Conservation (phyloP, 1,140 invertebrate species). For the Globodera ellingtonae region DNA sequence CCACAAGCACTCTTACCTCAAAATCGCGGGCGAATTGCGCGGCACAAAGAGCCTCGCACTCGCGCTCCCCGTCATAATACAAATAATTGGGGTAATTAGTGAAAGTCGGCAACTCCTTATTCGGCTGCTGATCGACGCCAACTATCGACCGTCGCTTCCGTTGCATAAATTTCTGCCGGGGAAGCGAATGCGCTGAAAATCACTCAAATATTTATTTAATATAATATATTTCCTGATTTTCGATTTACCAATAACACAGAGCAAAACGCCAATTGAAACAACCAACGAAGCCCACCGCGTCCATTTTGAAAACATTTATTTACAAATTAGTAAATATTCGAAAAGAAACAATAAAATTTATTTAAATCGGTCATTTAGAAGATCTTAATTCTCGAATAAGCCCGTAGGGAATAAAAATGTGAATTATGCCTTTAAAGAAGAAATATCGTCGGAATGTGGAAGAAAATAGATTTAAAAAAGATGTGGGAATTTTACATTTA, state of each 20-base stretch:
- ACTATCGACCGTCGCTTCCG: background rate
- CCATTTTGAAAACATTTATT: background rate
- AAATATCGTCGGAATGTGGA: background rate
- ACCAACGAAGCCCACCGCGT: background rate
- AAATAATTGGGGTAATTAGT: background rate
- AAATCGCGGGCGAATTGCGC: slow-evolving; percentile 29
- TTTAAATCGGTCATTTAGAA: too few species aligned
- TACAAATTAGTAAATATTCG: background rate
- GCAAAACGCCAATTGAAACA: background rate
- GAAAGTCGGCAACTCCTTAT: background rate
- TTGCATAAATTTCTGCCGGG: background rate
- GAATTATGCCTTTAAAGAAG: background rate
- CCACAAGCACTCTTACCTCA: background rate
- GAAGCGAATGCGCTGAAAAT: background rate
- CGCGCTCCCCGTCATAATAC: background rate
- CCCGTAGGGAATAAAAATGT: background rate
- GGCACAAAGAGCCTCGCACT: slow-evolving; percentile 28
- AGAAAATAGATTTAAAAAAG: background rate
- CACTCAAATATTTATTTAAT: too few species aligned
- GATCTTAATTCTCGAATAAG: too few species aligned
- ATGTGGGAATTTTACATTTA: background rate
- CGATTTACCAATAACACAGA: too few species aligned
- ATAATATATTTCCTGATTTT: too few species aligned
- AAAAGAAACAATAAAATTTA: background rate
- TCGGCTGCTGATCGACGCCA: too few species aligned